Percentiles rank a stretch among this genome's conserved stretches.
These are phyloP conservation scores for Diadophis punctatus DNA, from an alignment of 2,113 vertebrate genomes.

Conservation along the genomic window DNA sequence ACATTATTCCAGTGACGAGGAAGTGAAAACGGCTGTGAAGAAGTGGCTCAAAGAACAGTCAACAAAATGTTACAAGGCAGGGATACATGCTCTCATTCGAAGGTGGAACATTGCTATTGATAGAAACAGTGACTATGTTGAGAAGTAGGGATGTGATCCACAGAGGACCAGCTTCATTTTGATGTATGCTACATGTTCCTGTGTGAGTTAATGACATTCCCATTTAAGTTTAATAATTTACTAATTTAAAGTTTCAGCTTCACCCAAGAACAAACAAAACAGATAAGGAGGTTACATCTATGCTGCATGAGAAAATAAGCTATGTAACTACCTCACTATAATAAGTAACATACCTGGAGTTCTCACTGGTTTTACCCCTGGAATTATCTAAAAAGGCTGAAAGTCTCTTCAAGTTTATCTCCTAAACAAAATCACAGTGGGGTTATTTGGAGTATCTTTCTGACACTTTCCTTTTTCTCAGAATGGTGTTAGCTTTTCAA, in stretches of 20 bases:
- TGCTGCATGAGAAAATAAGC: neutral
- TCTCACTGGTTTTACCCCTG: neutral
- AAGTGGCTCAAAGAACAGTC: too few relatives aligned
- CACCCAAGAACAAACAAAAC: neutral
- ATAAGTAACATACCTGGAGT: neutral
- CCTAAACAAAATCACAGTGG: neutral
- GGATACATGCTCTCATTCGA: too few relatives aligned
- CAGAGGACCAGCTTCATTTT: too few relatives aligned
- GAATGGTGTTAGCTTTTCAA: neutral
- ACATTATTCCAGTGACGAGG: too few relatives aligned
- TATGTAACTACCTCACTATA: neutral
- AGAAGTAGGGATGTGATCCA: too few relatives aligned
- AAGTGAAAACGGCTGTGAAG: too few relatives aligned
- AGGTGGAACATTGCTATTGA: too few relatives aligned
- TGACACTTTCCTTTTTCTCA: neutral
- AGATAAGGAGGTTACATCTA: neutral
- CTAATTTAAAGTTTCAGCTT: neutral
- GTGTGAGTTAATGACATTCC: neutral
- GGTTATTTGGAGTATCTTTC: neutral
- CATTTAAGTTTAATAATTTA: neutral
- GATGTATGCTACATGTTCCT: too few relatives aligned
- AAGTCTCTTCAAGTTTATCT: neutral
- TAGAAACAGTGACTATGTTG: too few relatives aligned
- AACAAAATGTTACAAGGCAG: too few relatives aligned
- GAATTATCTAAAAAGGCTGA: neutral